Evolutionary conservation across 2,113 vertebrate species (phyloP).

Genomic region (Zosterops borbonicus): DNA sequence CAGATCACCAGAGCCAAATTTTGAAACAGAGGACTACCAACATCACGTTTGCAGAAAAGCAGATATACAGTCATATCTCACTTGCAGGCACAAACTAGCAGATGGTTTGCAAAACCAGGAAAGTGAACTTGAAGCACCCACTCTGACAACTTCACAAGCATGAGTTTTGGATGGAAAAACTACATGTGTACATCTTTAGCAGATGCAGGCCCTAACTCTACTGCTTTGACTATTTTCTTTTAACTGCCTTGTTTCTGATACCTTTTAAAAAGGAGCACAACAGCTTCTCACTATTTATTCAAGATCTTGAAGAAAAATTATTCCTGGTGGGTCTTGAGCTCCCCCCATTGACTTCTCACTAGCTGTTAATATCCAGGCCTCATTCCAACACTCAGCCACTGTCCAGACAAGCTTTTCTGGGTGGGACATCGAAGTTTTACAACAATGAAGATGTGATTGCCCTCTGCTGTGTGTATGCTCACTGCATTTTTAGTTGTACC

Average conservation of each 20-base stretch:
- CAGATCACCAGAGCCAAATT: background rate
- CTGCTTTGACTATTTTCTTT: slow-evolving; percentile 37
- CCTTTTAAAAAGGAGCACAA: background rate
- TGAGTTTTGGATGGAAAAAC: slow-evolving; percentile 15
- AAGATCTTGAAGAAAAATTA: background rate
- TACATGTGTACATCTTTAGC: background rate
- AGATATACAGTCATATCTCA: background rate
- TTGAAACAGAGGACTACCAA: background rate
- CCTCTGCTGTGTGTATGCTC: background rate
- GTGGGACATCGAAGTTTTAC: background rate
- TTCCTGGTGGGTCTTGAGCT: slow-evolving; percentile 51
- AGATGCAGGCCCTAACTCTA: slow-evolving; percentile 3
- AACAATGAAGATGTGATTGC: background rate
- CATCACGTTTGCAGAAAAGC: background rate
- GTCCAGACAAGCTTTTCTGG: slow-evolving; percentile 16
- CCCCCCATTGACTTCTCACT: slow-evolving; percentile 40
- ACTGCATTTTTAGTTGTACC: background rate
- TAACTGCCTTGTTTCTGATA: slow-evolving; percentile 11
- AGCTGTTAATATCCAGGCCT: background rate
- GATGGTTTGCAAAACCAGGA: slow-evolving; percentile 27
- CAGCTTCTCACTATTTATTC: background rate
- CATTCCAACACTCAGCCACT: background rate
- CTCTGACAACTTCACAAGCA: slow-evolving; percentile 1
- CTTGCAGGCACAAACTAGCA: slow-evolving; percentile 13
- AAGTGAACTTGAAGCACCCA: background rate